These are phyloP conservation scores for Petrosia ficiformis DNA, from an alignment of 37 sponge, comb jelly and placozoan species.

Conservation along the genomic window DNA sequence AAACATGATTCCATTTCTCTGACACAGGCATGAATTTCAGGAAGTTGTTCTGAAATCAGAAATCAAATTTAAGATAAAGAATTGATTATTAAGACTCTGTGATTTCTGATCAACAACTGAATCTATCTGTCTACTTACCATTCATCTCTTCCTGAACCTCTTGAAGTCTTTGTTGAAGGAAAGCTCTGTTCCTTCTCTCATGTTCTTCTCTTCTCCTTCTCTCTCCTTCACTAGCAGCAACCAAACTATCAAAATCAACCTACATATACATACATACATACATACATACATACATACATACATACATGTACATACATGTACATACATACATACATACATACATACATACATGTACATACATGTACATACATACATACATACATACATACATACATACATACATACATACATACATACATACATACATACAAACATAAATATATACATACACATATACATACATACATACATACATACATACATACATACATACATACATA, in stretches of 20 bases:
- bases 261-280: conserved; percentile 5
- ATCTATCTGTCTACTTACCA: conserved; percentile 49
- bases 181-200: conserved; percentile 31
- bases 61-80: conserved; percentile 3
- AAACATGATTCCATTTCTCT: conserved; percentile 70
- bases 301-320: neutral
- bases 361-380: conserved; percentile 1
- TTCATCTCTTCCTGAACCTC: conserved; percentile 43
- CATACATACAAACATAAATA: no score
- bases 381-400: neutral
- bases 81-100: neutral
- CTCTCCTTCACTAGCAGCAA: conserved; percentile 43
- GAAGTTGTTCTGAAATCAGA: conserved; percentile 17
- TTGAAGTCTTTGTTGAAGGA: conserved; percentile 45
- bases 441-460: neutral
- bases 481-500: no score
- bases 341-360: neutral
- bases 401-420: conserved; percentile 45
- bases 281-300: neutral
- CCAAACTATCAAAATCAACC: conserved; percentile 76
- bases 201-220: conserved; percentile 36
- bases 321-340: no score
- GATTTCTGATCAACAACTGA: neutral
- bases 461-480: conserved; percentile 24
- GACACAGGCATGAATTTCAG: conserved; percentile 50